Conservation (phyloP, 2,113 vertebrate genomes). For the Pogonocichla stellata region DNA sequence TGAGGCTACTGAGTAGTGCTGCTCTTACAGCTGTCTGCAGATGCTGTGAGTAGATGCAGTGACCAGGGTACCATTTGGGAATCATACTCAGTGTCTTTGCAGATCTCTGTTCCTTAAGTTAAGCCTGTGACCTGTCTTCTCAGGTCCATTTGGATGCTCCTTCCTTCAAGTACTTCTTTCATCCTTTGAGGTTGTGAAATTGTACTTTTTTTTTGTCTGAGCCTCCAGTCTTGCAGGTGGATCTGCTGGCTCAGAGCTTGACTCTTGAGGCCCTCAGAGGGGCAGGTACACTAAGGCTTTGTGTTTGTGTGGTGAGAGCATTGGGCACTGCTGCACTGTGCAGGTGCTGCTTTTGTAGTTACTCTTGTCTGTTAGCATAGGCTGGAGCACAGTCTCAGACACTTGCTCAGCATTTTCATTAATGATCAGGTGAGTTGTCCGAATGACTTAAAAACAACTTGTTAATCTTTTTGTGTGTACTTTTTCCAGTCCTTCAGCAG, state of each 20-base stretch:
- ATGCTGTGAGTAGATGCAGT: neutral
- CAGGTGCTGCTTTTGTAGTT: neutral
- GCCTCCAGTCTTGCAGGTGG: neutral
- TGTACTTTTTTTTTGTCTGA: neutral
- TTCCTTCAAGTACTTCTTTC: neutral
- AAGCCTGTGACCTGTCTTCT: neutral
- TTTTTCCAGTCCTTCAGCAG: neutral
- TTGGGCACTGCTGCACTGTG: neutral
- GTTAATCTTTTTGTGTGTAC: neutral
- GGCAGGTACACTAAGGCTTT: neutral
- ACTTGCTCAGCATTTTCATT: neutral
- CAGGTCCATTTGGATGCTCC: neutral
- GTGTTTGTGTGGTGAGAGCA: neutral
- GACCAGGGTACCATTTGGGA: neutral
- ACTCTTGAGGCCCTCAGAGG: neutral
- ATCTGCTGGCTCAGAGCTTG: neutral
- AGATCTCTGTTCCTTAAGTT: neutral
- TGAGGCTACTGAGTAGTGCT: neutral
- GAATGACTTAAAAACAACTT: neutral
- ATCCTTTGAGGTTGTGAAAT: neutral
- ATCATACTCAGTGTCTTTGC: neutral
- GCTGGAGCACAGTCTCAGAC: neutral
- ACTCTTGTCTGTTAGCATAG: neutral
- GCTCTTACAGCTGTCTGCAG: neutral
- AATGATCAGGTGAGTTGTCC: neutral